Evolutionary conservation across 2,888 invertebrate species (phyloP), one percentile per base, ranked within the genome.

Genomic region (Anagyrus pseudococci): DNA sequence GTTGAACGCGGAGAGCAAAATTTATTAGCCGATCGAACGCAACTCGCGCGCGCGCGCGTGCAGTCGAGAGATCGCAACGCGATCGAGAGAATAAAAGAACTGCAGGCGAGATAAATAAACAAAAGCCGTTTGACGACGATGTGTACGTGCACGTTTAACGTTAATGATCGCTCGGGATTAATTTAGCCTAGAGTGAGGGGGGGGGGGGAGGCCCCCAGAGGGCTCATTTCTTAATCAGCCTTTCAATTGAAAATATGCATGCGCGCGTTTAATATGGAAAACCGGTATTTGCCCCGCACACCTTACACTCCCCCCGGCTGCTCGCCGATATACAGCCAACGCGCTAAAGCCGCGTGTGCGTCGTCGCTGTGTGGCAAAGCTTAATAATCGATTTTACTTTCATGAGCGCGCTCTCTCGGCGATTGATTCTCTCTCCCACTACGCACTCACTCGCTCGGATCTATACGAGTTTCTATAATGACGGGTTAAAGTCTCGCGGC

Each of bases 371-470:
- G 44, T 58, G 29, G 52, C 49, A 54, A 56, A 7, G 53, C 55
- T 63, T 65, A 65, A 54, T 65, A 61, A 64, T 60, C 64, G 53
- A 64, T 64, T 60, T 64, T 60, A 54, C 53, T 60, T 64, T 60
- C 60, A 58, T n/a, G n/a, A n/a, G n/a, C n/a, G n/a, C n/a, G n/a
- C n/a, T n/a, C n/a, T n/a, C n/a, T n/a, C n/a, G n/a, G n/a, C n/a
- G n/a, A n/a, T n/a, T n/a, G n/a, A n/a, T n/a, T n/a, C n/a, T n/a
- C n/a, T n/a, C n/a, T n/a, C n/a, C n/a, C n/a, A n/a, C n/a, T n/a
- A n/a, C n/a, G n/a, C n/a, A n/a, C n/a, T n/a, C n/a, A n/a, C n/a
- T n/a, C n/a, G n/a, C n/a, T n/a, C n/a, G n/a, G n/a, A n/a, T n/a
- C n/a, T n/a, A n/a, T n/a, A n/a, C n/a, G n/a, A n/a, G n/a, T n/a